Evolutionary conservation across 2,113 vertebrate genomes (phyloP), one percentile per base, ranked within the genome.

Genomic region (Lagopus leucura): DNA sequence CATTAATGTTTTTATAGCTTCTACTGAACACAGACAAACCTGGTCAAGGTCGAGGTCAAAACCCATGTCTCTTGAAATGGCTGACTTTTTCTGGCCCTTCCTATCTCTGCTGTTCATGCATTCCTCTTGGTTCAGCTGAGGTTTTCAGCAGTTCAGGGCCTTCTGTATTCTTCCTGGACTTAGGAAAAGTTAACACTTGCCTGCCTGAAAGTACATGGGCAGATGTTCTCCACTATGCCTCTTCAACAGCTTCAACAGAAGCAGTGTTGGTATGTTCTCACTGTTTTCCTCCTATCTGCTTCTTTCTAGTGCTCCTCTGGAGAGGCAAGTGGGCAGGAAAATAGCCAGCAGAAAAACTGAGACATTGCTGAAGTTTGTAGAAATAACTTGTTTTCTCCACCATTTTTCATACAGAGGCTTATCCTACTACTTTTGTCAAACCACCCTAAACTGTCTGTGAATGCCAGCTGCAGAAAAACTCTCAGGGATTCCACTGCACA

Each of bases 1-100:
- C 65, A 75, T 0, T 0, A 25, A 91, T 83, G 43, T 88, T 92
- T 79, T 88, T 48, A 77, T 40, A 64, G 52, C 36, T 80, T 72
- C 43, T 52, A 81, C 40, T 64, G 61, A 94, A 58, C 52, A 75
- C 43, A 94, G 93, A 88, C 48, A 85, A 57, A 92, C 88, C 84
- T 93, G 88, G 85, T 72, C 0, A 1, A 88, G 65, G 90, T 65
- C 72, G 81, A 88, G 69, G 75, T 82, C 73, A 66, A 94, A 87
- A 88, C 71, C 10, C 34, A 78, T 11, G 52, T 55, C 32, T 71
- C 18, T 73, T 27, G 70, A 65, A 72, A 82, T 72, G 48, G 58
- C 13, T 84, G 70, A 15, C 24, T 81, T 88, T 86, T 80, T 88
- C 70, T 92, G 57, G 69, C 43, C 88, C 73, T 52, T 88, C 70